Conservation (phyloP, 2,797 vertebrate genomes). For the Rhyacichthys aspro region DNA sequence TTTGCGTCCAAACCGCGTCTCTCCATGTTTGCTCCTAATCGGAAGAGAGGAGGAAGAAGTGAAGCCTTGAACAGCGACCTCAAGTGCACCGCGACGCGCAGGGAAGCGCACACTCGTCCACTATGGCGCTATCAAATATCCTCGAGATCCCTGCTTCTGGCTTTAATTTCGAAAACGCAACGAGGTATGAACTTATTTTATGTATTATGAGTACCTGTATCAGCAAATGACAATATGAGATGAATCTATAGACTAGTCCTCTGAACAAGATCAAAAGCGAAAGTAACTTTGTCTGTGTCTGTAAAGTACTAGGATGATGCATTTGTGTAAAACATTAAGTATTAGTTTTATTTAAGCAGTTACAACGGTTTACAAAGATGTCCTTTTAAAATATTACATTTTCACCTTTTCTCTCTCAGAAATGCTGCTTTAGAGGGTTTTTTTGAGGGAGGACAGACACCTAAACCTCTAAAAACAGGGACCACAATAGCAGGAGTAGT, state of each 20-base stretch:
- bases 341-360: neutral
- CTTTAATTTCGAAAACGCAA: constrained; percentile 76
- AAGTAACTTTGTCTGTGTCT: constrained; percentile 61
- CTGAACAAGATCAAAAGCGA: constrained; percentile 64
- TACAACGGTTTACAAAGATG: neutral
- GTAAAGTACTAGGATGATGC: constrained; percentile 42
- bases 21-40: constrained; percentile 63
- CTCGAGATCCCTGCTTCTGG: constrained; percentile 61
- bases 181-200: constrained; percentile 56
- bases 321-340: neutral
- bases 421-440: constrained; percentile 65
- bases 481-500: constrained; percentile 81
- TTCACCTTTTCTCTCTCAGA: constrained; percentile 35
- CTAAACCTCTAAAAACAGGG: constrained; percentile 77
- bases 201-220: constrained; percentile 16
- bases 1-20: constrained; percentile 39
- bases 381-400: too few relatives aligned
- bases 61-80: constrained; percentile 58
- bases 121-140: constrained; percentile 68
- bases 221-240: neutral
- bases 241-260: accelerated
- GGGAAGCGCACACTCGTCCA: constrained; percentile 9
- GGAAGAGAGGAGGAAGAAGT: constrained; percentile 36
- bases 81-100: constrained; percentile 41
- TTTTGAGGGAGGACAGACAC: constrained; percentile 40